Conservation (phyloP, 2,888 invertebrate species). For the Cephalotes varians region DNA sequence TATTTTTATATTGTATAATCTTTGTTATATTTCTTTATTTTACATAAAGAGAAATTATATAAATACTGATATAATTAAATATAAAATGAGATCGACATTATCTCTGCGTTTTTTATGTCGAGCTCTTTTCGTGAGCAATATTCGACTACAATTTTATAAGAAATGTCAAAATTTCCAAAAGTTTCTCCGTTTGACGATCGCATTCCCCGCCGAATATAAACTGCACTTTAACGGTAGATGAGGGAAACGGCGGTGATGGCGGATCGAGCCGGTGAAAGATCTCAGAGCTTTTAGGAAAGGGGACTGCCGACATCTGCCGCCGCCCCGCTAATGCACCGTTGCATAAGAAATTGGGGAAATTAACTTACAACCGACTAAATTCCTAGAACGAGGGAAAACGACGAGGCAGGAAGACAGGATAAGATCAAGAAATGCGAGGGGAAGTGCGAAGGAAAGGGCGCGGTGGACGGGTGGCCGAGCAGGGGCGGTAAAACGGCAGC, state of each 20-base stretch:
- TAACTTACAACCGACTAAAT: conserved; percentile 74
- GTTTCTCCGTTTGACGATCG: conserved; percentile 51
- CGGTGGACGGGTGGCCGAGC: conserved; percentile 31
- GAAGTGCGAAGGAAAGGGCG: conserved; percentile 32
- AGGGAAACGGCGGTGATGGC: conserved; percentile 53
- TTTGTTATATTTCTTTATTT: not conserved
- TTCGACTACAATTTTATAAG: not conserved
- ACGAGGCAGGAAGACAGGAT: conserved; percentile 41
- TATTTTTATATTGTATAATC: not conserved
- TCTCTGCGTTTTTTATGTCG: not conserved
- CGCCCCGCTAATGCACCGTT: conserved; percentile 68
- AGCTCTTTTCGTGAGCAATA: not conserved
- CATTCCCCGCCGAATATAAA: conserved; percentile 57
- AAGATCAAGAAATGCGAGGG: conserved; percentile 43
- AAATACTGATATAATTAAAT: not conserved
- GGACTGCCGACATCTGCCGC: conserved; percentile 70
- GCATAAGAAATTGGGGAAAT: conserved; percentile 76
- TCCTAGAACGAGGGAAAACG: conserved; percentile 64
- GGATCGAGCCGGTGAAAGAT: conserved; percentile 24
- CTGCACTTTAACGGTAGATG: conserved; percentile 48
- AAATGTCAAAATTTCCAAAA: not conserved
- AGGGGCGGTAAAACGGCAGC: conserved; percentile 41
- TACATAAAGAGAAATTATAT: not conserved
- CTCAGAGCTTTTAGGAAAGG: conserved; percentile 38
- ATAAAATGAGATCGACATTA: not conserved